Evolutionary conservation across 2,888 invertebrate species (phyloP).

Genomic region (Tribolium freemani): DNA sequence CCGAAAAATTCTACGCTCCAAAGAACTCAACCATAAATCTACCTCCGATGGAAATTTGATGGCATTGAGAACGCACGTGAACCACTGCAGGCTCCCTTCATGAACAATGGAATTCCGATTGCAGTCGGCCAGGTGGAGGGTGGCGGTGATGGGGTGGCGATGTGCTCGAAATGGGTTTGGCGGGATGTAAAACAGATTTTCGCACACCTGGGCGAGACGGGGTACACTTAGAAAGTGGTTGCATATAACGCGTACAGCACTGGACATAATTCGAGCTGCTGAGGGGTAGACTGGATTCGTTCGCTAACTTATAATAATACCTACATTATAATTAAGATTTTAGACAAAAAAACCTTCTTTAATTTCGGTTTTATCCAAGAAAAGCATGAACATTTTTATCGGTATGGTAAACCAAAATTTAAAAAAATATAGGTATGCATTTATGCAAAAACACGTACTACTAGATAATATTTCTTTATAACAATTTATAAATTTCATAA

Average conservation of each 20-base stretch:
- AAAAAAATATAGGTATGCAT: no score
- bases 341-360: no score
- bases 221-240: slow-evolving; percentile 45
- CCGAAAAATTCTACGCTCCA: background rate
- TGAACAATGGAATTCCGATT: slow-evolving; percentile 49
- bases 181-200: slow-evolving; percentile 44
- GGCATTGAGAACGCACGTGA: slow-evolving; percentile 48
- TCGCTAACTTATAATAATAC: no score
- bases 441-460: no score
- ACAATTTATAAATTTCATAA: no score
- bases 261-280: slow-evolving; percentile 30
- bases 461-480: no score
- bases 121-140: slow-evolving; percentile 30
- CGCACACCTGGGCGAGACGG: slow-evolving; percentile 51
- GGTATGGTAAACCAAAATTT: no score
- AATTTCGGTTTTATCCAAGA: no score
- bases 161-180: slow-evolving; percentile 7
- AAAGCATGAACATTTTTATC: no score
- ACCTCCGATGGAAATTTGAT: slow-evolving; percentile 44
- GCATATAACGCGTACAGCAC: slow-evolving; percentile 46
- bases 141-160: background rate
- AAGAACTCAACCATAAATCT: slow-evolving; percentile 30
- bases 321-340: no score
- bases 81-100: slow-evolving; percentile 45
- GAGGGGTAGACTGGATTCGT: no score